Evolutionary conservation across 2,797 vertebrate species (phyloP).

Genomic region (Esox masquinongy): DNA sequence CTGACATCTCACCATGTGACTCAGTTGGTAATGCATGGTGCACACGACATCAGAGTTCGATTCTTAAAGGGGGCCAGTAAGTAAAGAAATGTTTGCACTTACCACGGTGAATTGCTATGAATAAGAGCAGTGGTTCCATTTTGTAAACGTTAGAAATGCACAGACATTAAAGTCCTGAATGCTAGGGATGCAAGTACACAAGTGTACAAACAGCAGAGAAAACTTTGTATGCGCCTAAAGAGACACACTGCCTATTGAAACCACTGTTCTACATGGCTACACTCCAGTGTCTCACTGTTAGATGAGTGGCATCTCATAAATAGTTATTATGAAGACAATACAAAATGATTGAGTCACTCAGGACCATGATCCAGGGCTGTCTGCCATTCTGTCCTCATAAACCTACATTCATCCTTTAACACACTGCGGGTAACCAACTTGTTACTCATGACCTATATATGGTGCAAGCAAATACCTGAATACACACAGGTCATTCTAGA

Average conservation of each 20-base stretch:
- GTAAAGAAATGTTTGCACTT: too few species aligned
- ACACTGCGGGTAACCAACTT: constrained; percentile 42
- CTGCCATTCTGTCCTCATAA: constrained; percentile 49
- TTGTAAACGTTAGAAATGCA: too few species aligned
- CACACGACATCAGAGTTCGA: too few species aligned
- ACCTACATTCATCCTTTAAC: constrained; percentile 57
- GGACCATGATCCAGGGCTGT: constrained; percentile 51
- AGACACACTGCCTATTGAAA: constrained; percentile 56
- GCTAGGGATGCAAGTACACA: too few species aligned
- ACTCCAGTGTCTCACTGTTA: constrained; percentile 43
- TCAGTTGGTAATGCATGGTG: too few species aligned
- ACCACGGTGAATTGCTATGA: too few species aligned
- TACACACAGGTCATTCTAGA: constrained; percentile 2
- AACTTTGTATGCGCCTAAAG: constrained; percentile 71
- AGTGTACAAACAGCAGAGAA: constrained; percentile 52
- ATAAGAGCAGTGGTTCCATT: too few species aligned
- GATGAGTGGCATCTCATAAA: constrained; percentile 58
- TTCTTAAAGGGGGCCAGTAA: too few species aligned
- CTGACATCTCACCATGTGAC: too few species aligned
- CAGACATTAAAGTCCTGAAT: too few species aligned
- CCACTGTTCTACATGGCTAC: constrained; percentile 58
- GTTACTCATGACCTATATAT: constrained; percentile 63
- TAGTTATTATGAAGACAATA: constrained; percentile 68
- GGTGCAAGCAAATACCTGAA: constrained; percentile 51
- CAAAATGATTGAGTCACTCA: constrained; percentile 52